Evolutionary conservation across 2,888 invertebrate species (phyloP), one percentile per base, ranked within the genome.

Genomic region (Lithophane semibrunnea): DNA sequence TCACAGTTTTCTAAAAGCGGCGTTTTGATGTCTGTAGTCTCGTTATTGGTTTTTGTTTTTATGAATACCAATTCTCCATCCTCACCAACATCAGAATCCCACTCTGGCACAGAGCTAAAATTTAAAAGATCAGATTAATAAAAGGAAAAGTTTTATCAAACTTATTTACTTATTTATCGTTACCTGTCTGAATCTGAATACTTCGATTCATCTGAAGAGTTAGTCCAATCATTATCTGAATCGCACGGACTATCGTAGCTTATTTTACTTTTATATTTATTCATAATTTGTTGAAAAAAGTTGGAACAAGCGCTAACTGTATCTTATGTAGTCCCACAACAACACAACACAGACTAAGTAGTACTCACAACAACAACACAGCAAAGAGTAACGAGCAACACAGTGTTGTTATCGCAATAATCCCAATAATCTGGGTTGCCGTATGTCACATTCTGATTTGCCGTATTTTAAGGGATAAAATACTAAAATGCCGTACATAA

Each of bases 41-140:
- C 91, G 78, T 78, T 88, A 9, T 77, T 78, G 8, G 86, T 82
- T 89, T 94, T 97, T 73, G 97, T 97, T 92, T 98, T 98, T 44
- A 98, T 97, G 89, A 97, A 98, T 70, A 98, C 97, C 12, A 98
- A 93, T 88, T 97, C 97, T 5, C 98, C 98, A 87, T 97, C 97
- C 83, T 97, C 97, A 71, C 97, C 97, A 5, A 98, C 95, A 90
- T 97, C 97, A 2, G 97, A 97, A 92, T 98, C 97, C 98, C 98
- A 98, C 92, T 98, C 98, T 47, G 97, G 97, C 52, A 97, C 97
- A n/a, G 97, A 97, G 91, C 97, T 98, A 73, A 42, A 92, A 90
- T 29, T 42, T n/a, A 58, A 44, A 74, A 60, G 12, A n/a, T 29
- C 29, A 42, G 56, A 24, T n/a, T 18, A 8, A 44, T 29, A 21